Base-by-base conservation (phyloP, 2,888 invertebrate genomes). In the Rugalucina vietnamica region DNA sequence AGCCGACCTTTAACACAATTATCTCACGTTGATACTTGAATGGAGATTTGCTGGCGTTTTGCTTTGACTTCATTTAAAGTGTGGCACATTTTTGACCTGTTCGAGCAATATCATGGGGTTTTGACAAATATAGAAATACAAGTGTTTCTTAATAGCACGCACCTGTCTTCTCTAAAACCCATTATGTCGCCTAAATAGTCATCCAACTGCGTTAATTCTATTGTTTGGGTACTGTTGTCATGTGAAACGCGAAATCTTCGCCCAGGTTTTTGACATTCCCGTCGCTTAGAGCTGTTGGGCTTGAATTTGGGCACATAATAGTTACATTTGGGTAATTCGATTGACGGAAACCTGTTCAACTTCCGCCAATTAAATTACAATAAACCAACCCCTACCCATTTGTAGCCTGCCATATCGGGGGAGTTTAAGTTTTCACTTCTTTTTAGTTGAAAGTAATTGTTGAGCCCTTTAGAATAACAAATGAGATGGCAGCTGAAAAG, bases 81-180 rank as follows among this genome's bases (percentile, higher is more conserved):
- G 65, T 65, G 29, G 34, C 43, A 73, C 73, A 73, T 73, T 49
- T 73, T 73, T 49, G 73, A 49, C 73, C 43, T 29, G 73, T 73
- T 49, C 73, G 43, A 24, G 43, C 50, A 24, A 73, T 73, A 73
- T 73, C 73, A 49, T 50, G 73, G 43, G 73, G 73, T 49, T 73
- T 49, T 71, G 43, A 21, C 43, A 49, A 73, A 73, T 73, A 73
- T 73, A 32, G 43, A 29, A 32, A 18, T 3, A 50, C 73, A 73
- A 73, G 73, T 73, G 73, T 73, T 32, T 73, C 32, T 73, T 50
- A 73, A 73, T 73, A 29, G 49, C 43, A 27, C 73, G 49, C 73
- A 73, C 73, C 73, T 73, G 73, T 73, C 49, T 5, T 21, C 49
- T n/a, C 14, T 12, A 70, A 36, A 73, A 24, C 32, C 73, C 43